Percentiles rank a stretch among this genome's conserved stretches.
These are phyloP conservation scores for Yasuhikotakia modesta DNA, from an alignment of 2,797 vertebrate genomes.

Conservation along the genomic window DNA sequence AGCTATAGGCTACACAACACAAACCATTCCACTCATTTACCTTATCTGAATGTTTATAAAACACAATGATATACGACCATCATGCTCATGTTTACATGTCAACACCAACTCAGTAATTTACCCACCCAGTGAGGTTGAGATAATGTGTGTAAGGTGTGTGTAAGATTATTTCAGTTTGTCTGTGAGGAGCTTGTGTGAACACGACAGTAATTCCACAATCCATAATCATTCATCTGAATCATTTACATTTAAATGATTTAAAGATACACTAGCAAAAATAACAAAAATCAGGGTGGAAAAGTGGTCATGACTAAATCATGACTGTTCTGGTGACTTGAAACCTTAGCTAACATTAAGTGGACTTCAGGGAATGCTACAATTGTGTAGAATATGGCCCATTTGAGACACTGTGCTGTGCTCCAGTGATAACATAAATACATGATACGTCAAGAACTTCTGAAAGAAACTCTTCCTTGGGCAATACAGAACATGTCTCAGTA, in stretches of 20 bases:
- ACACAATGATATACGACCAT: not conserved
- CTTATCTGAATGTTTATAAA: not conserved
- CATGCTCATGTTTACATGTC: not conserved
- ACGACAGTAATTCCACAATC: too few species aligned
- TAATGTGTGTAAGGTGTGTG: not conserved
- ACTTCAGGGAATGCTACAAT: not conserved
- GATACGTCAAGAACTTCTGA: not conserved
- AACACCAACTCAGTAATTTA: not conserved
- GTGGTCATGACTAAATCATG: not conserved
- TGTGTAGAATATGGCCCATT: not conserved
- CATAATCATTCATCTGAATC: too few species aligned
- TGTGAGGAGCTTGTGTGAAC: too few species aligned
- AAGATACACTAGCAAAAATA: not conserved
- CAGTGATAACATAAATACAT: not conserved
- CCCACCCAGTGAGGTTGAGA: not conserved
- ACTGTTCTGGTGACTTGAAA: not conserved
- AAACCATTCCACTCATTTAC: too few species aligned
- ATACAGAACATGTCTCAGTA: conserved; percentile 10
- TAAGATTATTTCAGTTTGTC: not conserved
- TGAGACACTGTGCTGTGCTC: not conserved
- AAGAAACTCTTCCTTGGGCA: not conserved
- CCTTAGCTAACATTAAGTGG: not conserved
- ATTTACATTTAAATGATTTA: not conserved
- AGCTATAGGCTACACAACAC: not conserved
- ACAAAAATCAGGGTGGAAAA: not conserved